These are phyloP conservation scores for Ceramica pisi DNA, from an alignment of 2,888 invertebrate species.

Conservation along the genomic window DNA sequence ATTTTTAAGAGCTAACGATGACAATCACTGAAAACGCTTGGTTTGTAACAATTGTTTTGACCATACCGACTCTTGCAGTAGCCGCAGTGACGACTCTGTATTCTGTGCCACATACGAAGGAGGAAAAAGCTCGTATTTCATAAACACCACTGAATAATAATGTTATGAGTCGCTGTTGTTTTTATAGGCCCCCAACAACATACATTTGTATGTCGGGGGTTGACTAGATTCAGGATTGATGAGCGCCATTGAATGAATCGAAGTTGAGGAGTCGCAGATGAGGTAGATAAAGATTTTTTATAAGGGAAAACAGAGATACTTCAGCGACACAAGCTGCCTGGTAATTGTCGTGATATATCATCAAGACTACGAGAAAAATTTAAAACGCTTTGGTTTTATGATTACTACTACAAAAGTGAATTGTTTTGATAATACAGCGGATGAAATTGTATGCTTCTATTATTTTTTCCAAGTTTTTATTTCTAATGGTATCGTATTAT, in stretches of 20 bases:
- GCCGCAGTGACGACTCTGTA: too few species aligned
- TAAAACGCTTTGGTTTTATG: neutral
- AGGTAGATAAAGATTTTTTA: neutral
- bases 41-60: neutral
- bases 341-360: neutral
- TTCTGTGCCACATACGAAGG: neutral
- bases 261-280: neutral
- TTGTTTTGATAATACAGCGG: neutral
- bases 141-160: slow-evolving; percentile 40
- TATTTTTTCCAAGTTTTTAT: too few species aligned
- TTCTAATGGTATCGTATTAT: too few species aligned
- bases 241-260: slow-evolving; percentile 12
- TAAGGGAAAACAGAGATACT: neutral
- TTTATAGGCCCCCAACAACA: slow-evolving; percentile 7
- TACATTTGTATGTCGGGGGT: slow-evolving; percentile 14
- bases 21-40: neutral
- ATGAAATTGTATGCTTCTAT: neutral
- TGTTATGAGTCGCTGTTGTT: slow-evolving; percentile 2
- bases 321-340: neutral
- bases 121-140: slow-evolving; percentile 25
- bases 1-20: neutral
- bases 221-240: slow-evolving; percentile 13
- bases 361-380: neutral
- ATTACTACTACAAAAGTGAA: neutral
- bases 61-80: neutral